Base-by-base conservation (phyloP, 2,113 vertebrate species). In the Canis aureus region DNA sequence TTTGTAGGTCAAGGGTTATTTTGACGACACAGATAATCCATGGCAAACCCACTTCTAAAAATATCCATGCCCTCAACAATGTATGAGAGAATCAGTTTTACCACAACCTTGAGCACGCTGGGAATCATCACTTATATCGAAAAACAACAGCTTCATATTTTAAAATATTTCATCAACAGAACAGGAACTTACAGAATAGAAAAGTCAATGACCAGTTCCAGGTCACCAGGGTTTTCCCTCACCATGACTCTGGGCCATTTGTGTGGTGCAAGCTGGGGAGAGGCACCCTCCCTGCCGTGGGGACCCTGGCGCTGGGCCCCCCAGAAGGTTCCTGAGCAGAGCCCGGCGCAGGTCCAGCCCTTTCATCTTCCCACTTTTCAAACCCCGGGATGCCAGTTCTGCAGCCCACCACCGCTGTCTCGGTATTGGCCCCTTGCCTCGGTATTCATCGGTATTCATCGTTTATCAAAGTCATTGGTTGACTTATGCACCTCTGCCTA, bases 31-130 rank as follows among this genome's bases (percentile, higher is more conserved):
- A 16, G 10, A 8, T 32, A 71, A 43, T 17, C 67, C 1, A 43
- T 1, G 35, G 69, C 15, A 7, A 82, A 27, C 1, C 13, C 2
- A 35, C 23, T 22, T 15, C 69, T 53, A 25, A 10, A 38, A 38
- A 17, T 11, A 8, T 11, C n/a, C 43, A 3, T 0, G 0, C 0
- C 35, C n/a, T 29, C 13, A 3, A 0, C 0, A 1, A 2, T 0
- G 0, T 8, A 12, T 1, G 8, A 29, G 38, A 64, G 49, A 0
- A 0, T 29, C 29, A 43, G 25, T 2, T 55, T 23, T 25, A 0
- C 35, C 1, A 23, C 38, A 5, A 20, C 59, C 53, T 5, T 19
- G 9, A 1, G 8, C 2, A 10, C 12, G 3, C 43, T 6, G 16
- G 15, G 16, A 20, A 17, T 11, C 2, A 9, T 6, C 43, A 2